Evolutionary conservation across 2,888 invertebrate genomes (phyloP).

Genomic region (Blastobasis lacticolella): DNA sequence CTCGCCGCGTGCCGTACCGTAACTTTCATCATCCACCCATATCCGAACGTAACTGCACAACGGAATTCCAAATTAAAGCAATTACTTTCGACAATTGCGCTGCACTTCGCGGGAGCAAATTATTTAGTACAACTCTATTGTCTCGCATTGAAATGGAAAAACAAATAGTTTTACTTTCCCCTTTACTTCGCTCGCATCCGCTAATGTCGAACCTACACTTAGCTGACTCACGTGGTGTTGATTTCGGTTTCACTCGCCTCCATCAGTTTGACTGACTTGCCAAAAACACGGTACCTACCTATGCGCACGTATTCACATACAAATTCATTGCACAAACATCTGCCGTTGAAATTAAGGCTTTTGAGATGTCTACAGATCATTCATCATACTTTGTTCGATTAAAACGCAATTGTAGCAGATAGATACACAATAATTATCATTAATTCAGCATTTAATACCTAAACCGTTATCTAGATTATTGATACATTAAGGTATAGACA

Average conservation of each 20-base stretch:
- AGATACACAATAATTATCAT: no score
- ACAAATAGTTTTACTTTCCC: conserved; percentile 70
- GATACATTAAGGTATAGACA: no score
- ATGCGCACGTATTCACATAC: conserved; percentile 1
- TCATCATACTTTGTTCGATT: conserved; percentile 1
- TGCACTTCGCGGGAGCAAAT: conserved; percentile 22
- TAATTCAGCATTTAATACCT: no score
- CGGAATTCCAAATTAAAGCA: conserved; percentile 43
- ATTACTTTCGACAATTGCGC: conserved; percentile 29
- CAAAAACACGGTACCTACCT: conserved; percentile 22
- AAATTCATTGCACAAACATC: conserved; percentile 6
- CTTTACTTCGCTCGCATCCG: conserved; percentile 59
- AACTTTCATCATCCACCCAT: conserved; percentile 52
- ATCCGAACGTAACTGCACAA: conserved; percentile 41
- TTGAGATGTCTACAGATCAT: conserved; percentile 2
- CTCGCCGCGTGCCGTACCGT: conserved; percentile 10
- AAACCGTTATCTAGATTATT: no score
- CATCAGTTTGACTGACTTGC: conserved; percentile 45
- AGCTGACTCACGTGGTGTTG: conserved; percentile 60
- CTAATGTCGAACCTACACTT: conserved; percentile 59
- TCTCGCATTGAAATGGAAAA: conserved; percentile 54
- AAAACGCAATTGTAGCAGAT: no score
- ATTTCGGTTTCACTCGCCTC: conserved; percentile 65
- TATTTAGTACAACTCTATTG: conserved; percentile 37
- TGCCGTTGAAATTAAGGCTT: conserved; percentile 2